Conservation (phyloP, 2,888 invertebrate species). For the Nasonia oneida region DNA sequence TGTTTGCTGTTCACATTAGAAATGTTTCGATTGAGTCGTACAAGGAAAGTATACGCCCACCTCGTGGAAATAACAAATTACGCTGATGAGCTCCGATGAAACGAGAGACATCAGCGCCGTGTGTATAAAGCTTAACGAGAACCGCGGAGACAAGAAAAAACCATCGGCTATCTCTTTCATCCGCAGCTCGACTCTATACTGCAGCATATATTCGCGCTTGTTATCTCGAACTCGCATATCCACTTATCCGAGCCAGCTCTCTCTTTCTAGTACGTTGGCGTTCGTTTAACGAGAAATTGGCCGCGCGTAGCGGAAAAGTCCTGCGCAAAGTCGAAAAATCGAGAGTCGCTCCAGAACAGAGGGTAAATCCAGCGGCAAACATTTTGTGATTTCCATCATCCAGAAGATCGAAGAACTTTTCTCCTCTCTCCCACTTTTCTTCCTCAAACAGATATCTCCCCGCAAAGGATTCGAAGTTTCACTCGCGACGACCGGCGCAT, state of each 20-base stretch:
- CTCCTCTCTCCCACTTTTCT: neutral
- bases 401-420: neutral
- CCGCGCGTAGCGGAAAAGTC: neutral
- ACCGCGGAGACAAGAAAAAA: neutral
- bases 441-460: neutral
- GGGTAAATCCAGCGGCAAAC: too few species aligned
- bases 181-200: neutral
- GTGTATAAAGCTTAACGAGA: neutral
- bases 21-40: too few species aligned
- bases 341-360: neutral
- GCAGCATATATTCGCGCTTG: neutral
- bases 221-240: conserved; percentile 13
- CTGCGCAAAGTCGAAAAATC: neutral
- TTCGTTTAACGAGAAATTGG: neutral
- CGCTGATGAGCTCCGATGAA: neutral
- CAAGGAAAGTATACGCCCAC: too few species aligned
- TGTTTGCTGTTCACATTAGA: too few species aligned
- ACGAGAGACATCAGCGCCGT: neutral
- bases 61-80: conserved; percentile 5
- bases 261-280: neutral
- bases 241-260: neutral
- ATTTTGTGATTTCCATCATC: neutral
- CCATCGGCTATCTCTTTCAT: neutral
- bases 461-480: neutral
- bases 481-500: neutral